Evolutionary conservation across 2,888 invertebrate genomes (phyloP), one percentile per base, ranked within the genome.

Genomic region (Chrysolina oricalcia): DNA sequence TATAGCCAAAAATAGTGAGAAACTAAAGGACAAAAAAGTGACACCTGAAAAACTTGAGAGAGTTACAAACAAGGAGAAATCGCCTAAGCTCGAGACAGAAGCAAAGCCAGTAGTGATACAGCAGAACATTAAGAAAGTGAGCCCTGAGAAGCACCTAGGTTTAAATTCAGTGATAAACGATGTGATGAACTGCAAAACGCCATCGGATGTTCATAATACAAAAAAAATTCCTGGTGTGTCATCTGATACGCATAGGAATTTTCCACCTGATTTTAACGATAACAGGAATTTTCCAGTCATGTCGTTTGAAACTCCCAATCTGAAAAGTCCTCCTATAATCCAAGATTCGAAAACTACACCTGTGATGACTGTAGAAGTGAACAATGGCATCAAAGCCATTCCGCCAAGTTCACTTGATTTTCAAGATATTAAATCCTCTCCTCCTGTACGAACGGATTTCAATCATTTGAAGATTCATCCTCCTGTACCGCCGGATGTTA

Each of bases 1-100:
- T 85, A 96, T 96, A 84, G 94, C 96, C 69, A 92, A 94, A 81
- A 91, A 90, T 84, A 83, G 77, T 41, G 84, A 85, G 41, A 85
- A 84, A 66, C 80, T 81, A n/a, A 84, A 82, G 70, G 84, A 83
- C 78, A 86, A 86, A 78, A 85, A 85, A 72, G 77, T 76, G 13
- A 79, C 80, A n/a, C 82, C 76, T 27, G 83, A 80, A 77, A 85
- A 83, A 76, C 59, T 43, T 17, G 77, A 79, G 68, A 74, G 80
- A 79, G 80, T 72, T 81, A 76, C 79, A 79, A 81, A 77, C 69
- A 81, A 82, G 70, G 82, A 81, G 27, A 81, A 78, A 66, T 77
- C 78, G n/a, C 77, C 78, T 8, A 75, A 75, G 64, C 21, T 56
- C 23, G 74, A 75, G 23, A 75, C 17, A 17, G 79, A 79, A 48